A percentile compares a stretch with the other conserved stretches of the same genome.
Conservation (phyloP, 2,113 vertebrate genomes). For the Ceyx cyanopectus region DNA sequence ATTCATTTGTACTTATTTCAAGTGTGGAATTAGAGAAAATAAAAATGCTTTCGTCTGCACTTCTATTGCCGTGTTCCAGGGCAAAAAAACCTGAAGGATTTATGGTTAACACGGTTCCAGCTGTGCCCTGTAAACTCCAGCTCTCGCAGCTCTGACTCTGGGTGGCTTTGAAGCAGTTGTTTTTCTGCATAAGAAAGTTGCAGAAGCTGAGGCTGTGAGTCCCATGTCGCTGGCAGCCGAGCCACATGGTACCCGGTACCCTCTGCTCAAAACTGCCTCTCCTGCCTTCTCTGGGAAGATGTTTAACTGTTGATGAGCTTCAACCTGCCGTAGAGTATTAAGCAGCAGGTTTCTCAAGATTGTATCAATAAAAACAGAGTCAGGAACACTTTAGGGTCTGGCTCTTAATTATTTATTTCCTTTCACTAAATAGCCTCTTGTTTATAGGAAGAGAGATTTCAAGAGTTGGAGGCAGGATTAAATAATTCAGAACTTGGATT, state of each 20-base stretch:
- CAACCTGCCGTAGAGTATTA: constrained; percentile 33
- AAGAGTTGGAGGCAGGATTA: constrained; percentile 22
- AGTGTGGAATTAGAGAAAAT: not conserved
- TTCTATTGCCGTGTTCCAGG: not conserved
- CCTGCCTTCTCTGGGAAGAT: not conserved
- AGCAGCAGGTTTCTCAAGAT: constrained; percentile 31
- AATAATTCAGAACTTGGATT: constrained; percentile 54
- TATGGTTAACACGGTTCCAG: not conserved
- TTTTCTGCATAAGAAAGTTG: not conserved
- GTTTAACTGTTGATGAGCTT: constrained; percentile 53
- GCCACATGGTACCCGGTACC: not conserved
- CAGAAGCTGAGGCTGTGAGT: not conserved
- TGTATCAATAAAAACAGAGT: constrained; percentile 57
- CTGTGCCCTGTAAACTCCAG: not conserved
- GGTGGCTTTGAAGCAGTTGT: not conserved
- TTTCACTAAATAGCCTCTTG: constrained; percentile 40
- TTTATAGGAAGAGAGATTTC: constrained; percentile 30
- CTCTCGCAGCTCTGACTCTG: not conserved
- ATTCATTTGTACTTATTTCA: not conserved
- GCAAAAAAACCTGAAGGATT: not conserved
- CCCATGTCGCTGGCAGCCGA: not conserved
- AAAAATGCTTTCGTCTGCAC: not conserved
- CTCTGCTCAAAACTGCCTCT: constrained; percentile 30
- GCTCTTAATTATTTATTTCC: constrained; percentile 54
- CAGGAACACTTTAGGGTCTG: constrained; percentile 45